Evolutionary conservation across 2,888 invertebrate genomes (phyloP), one percentile per base, ranked within the genome.

Genomic region (Stomorhina lunata): DNA sequence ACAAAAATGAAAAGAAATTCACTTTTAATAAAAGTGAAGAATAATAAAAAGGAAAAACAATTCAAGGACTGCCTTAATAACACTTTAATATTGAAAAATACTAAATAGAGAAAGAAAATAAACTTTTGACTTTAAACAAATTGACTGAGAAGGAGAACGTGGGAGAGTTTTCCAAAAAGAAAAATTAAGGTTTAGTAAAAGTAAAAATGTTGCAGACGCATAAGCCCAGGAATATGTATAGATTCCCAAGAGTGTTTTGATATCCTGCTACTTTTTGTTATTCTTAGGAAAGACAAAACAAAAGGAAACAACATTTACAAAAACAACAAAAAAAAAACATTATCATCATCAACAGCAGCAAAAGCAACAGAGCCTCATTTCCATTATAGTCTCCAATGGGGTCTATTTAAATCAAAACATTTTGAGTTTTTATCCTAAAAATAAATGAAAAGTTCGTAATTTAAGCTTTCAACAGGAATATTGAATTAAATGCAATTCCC

Each of bases 391-490:
- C 17, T 37, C 32, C 48, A 29, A 29, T 6, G 45, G n/a, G 27
- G 50, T 12, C 15, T 34, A 53, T 69, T 69, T 53, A 53, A 55
- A 55, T 45, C 34, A 34, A 63, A 80, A 69, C 34, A 75, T 66
- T 66, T 4, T 34, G 10, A n/a, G 3, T 27, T 59, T 65, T n/a
- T 20, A 40, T n/a, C 10, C 20, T 50, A 25, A 59, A 25, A 48
- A 48, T 12, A 50, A 27, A 17, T 71, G 65, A 69, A 48, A 68
- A 25, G 34, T 61, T 37, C 43, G 81, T 83, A 84, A 79, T 80
- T 84, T 81, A 83, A 84, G 73, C 80, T 83, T 81, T 80, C 83
- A 84, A 81, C 81, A 84, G 80, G 63, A 83, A 84, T 83, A 84
- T 84, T 81, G 80, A 84, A 84, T 84, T 84, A 82, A 84, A 83